Base-by-base conservation (phyloP, 2,113 vertebrate species). In the Pampusana beccarii region DNA sequence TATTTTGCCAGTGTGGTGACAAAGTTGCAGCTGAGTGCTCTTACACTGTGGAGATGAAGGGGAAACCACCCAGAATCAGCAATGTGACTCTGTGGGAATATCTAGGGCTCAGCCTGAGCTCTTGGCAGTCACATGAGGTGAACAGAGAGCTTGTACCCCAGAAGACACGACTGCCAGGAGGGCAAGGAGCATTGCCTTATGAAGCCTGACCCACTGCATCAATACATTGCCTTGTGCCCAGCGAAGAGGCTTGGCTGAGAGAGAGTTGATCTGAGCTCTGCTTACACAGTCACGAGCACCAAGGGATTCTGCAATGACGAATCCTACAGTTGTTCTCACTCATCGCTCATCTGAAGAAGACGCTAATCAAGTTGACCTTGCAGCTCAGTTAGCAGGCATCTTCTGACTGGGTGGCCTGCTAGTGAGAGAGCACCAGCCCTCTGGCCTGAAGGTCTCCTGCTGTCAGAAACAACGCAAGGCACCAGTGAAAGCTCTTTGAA, bases 31-130 rank as follows among this genome's bases (percentile, higher is more conserved):
- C 50, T 57, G 29, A 6, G 23, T 53, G 44, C 23, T 80, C 38
- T 75, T n/a, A 57, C 23, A 42, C 33, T 4, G 1, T 11, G 11
- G 38, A 75, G 40, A 11, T 73, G 54, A 24, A 29, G 50, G 54
- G 20, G 8, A 77, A 75, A 69, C 16, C 29, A 51, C n/a, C 54
- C 23, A 51, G 38, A 65, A 65, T 13, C 23, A 34, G 38, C 9
- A 6, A 13, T 0, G 0, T 23, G 42, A n/a, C 26, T 36, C 38
- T 31, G 36, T 8, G 33, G 66, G 38, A 0, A 3, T 57, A 42
- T 26, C 38, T 40, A 42, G 80, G 54, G 31, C 53, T 28, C 1
- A 5, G 46, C 33, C 51, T 67, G 28, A 13, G 66, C 24, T 5
- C 33, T 50, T 38, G 50, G 19, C 28, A 38, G n/a, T 33, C 72